Base-by-base conservation (phyloP, 2,797 vertebrate species). In the Megalops cyprinoides region DNA sequence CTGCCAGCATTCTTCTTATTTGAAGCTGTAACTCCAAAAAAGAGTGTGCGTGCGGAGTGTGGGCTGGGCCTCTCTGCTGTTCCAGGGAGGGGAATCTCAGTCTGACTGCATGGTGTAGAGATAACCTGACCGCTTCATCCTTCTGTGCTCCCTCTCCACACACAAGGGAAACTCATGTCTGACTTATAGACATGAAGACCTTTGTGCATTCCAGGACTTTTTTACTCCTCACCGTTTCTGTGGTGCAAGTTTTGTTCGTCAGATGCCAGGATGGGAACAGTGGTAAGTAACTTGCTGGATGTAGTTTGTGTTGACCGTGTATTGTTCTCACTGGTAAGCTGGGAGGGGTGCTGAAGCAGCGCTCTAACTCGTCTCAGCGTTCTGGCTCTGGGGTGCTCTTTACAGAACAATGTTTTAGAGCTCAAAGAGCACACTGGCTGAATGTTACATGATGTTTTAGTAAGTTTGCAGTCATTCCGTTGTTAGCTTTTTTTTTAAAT, bases 1-100 rank as follows among this genome's bases (percentile, higher is more conserved):
- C 95, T 94, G 94, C 95, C 97, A 96, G 96, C 96, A 96, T 97
- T 98, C 97, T 97, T 97, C 95, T 96, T 96, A 96, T 96, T 97
- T 96, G 96, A 97, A 97, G 96, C 96, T 95, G 96, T 96, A 94
- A 96, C 94, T 94, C 95, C 94, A 93, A 80, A 92, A 92, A 94
- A 93, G 95, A 93, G 90, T 84, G 92, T 92, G 94, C 90, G 90
- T n/a, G n/a, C 90, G 92, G 95, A 95, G 93, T 90, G 91, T 92
- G 95, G 93, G 94, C 90, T 94, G 95, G 95, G 95, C 95, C 94
- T 94, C 93, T 94, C 91, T 92, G 92, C 94, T 93, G 94, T 94
- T 93, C 94, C 91, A 93, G 82, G 85, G 93, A 93, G 93, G 93
- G 94, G 92, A n/a, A 90, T 75, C 82, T 83, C 84, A 87, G 89